These are phyloP conservation scores for Holacanthella duospinosa DNA, from an alignment of 2,888 invertebrate species.

Conservation along the genomic window DNA sequence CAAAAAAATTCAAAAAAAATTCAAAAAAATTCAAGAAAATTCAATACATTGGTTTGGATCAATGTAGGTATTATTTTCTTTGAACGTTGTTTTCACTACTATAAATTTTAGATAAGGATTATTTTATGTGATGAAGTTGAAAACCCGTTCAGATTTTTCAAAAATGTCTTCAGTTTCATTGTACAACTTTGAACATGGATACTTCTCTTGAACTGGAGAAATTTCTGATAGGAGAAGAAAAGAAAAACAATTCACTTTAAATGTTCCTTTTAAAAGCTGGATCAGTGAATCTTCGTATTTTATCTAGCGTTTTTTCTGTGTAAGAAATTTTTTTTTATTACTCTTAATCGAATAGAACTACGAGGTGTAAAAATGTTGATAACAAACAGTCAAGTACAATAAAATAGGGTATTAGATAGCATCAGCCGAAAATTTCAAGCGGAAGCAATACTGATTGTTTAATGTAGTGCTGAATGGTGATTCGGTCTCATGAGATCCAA, in stretches of 20 bases:
- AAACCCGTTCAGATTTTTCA: slow-evolving; percentile 60
- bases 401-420: slow-evolving; percentile 47
- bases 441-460: slow-evolving; percentile 60
- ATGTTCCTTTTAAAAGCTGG: slow-evolving; percentile 61
- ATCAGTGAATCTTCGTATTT: slow-evolving; percentile 54
- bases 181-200: slow-evolving; percentile 63
- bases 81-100: too few species aligned
- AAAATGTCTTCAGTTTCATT: slow-evolving; percentile 62
- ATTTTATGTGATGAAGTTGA: slow-evolving; percentile 68
- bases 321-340: slow-evolving; percentile 39
- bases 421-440: slow-evolving; percentile 49
- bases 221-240: slow-evolving; percentile 51
- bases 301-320: slow-evolving; percentile 53
- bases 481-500: slow-evolving; percentile 58
- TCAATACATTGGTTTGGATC: too few species aligned
- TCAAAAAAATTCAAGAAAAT: too few species aligned
- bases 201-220: slow-evolving; percentile 63
- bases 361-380: background rate
- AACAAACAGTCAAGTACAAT: too few species aligned
- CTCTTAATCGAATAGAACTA: background rate
- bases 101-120: background rate
- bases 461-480: slow-evolving; percentile 81
- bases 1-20: too few species aligned
- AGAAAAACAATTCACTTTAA: slow-evolving; percentile 58
- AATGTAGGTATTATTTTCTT: too few species aligned